Conservation (phyloP, 2,888 invertebrate genomes). For the Cremastinae sp. region DNA sequence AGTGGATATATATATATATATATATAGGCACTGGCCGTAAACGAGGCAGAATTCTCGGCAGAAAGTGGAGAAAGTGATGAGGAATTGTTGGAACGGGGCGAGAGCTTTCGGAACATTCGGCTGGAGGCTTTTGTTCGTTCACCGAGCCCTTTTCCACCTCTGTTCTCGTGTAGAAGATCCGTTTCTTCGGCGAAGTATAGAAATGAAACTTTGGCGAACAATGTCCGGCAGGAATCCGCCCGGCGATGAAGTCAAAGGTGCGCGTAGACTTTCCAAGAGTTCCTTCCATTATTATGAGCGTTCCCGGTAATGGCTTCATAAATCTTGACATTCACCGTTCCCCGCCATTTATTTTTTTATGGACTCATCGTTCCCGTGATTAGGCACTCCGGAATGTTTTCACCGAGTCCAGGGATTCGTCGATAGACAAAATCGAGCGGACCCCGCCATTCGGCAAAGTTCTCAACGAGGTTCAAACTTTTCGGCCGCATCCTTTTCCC, state of each 20-base stretch:
- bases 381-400: too few species aligned
- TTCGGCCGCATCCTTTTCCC: too few species aligned
- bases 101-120: too few species aligned
- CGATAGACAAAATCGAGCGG: neutral
- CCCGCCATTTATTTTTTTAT: conserved; percentile 24
- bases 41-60: neutral
- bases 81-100: too few species aligned
- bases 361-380: too few species aligned
- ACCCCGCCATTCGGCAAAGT: too few species aligned
- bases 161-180: conserved; percentile 20
- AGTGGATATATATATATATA: conserved; percentile 49
- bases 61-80: neutral
- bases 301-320: conserved; percentile 58
- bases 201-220: conserved; percentile 51
- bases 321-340: conserved; percentile 52
- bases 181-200: conserved; percentile 27
- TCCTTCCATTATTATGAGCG: conserved; percentile 30
- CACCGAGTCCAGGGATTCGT: too few species aligned
- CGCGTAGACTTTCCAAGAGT: conserved; percentile 16
- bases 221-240: neutral
- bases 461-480: too few species aligned
- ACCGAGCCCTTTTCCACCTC: conserved; percentile 9
- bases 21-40: conserved; percentile 6
- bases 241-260: too few species aligned
- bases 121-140: conserved; percentile 35